A percentile compares a stretch with the other conserved stretches of the same genome.
Evolutionary conservation across 2,113 vertebrate genomes (phyloP).

Genomic region (Anolis sagrei): DNA sequence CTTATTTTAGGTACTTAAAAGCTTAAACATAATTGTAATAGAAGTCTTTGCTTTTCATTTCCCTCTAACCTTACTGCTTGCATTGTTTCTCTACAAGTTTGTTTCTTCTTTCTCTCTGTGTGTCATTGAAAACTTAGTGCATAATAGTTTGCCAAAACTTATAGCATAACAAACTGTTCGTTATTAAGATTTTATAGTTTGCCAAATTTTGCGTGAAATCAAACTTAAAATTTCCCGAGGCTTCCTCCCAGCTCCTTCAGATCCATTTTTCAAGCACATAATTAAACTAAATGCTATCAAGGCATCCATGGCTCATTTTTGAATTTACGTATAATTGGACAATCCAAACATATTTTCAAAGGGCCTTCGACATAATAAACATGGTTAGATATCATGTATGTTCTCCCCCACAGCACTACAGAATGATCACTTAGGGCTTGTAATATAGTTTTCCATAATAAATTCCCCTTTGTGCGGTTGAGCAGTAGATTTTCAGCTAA

Average conservation of each 20-base stretch:
- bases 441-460: background rate
- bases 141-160: background rate
- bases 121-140: background rate
- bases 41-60: background rate
- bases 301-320: too few relatives aligned
- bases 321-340: too few relatives aligned
- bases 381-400: background rate
- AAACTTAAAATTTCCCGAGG: background rate
- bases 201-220: too few relatives aligned
- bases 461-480: too few relatives aligned
- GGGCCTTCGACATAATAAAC: background rate
- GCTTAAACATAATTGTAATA: background rate
- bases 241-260: too few relatives aligned
- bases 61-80: background rate
- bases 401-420: background rate
- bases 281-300: too few relatives aligned
- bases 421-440: background rate
- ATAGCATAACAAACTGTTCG: background rate
- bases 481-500: background rate
- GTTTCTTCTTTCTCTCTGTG: background rate
- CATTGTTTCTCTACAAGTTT: background rate
- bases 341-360: too few relatives aligned
- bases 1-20: background rate
- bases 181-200: background rate
- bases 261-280: too few relatives aligned